Evolutionary conservation across 2,888 invertebrate genomes (phyloP).

Genomic region (Suillia variegata): DNA sequence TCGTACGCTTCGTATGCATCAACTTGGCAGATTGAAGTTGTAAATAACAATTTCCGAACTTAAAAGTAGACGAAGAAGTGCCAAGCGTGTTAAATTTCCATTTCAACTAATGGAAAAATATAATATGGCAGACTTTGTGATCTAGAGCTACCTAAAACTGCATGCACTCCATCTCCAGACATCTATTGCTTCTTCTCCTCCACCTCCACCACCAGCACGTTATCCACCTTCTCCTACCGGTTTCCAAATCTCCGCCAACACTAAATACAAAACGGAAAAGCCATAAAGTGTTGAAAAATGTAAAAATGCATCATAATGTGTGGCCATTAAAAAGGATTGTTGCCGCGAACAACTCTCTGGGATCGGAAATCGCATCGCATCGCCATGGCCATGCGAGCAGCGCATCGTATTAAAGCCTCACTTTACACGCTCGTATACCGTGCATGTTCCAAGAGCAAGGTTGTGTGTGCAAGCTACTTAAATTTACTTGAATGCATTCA

Average conservation of each 20-base stretch:
- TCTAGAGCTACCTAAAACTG: too few relatives aligned
- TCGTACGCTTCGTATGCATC: neutral
- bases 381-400: too few relatives aligned
- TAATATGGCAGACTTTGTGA: too few relatives aligned
- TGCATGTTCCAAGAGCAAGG: neutral
- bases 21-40: conserved; percentile 41
- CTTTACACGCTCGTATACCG: neutral
- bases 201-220: neutral
- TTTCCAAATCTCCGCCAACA: too few relatives aligned
- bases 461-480: neutral
- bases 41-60: conserved; percentile 43
- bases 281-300: conserved; percentile 37
- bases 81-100: conserved; percentile 30
- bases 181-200: neutral
- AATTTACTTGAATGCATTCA: neutral
- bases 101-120: conserved; percentile 32
- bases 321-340: conserved; percentile 5
- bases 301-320: conserved; percentile 10
- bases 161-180: too few relatives aligned
- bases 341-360: too few relatives aligned
- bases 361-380: neutral
- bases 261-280: neutral
- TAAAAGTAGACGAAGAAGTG: neutral
- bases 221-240: too few relatives aligned
- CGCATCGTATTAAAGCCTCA: neutral